Conservation (phyloP, 2,888 invertebrate genomes). For the Bhutanitis thaidina region DNA sequence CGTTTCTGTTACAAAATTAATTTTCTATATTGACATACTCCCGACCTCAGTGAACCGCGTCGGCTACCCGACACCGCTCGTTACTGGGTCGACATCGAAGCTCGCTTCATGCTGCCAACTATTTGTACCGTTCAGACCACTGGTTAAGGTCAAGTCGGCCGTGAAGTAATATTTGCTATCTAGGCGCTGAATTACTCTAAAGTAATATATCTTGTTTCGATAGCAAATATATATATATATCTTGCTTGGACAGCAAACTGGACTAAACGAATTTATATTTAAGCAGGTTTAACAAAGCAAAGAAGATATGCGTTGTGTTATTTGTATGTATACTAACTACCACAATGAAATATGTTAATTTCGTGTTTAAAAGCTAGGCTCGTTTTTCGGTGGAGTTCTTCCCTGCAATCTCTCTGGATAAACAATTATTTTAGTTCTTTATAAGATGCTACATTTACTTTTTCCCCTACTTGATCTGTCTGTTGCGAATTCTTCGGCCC, state of each 20-base stretch:
- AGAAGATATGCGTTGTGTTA: neutral
- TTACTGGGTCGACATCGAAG: constrained; percentile 58
- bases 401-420: too few relatives aligned
- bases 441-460: too few relatives aligned
- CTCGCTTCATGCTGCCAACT: constrained; percentile 49
- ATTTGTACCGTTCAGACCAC: constrained; percentile 69
- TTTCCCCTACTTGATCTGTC: too few relatives aligned
- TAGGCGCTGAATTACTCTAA: constrained; percentile 11
- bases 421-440: too few relatives aligned
- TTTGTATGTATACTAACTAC: too few relatives aligned
- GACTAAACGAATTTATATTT: constrained; percentile 1
- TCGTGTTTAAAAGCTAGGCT: too few relatives aligned
- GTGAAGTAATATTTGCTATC: constrained; percentile 31
- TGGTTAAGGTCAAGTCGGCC: constrained; percentile 49
- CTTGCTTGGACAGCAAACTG: too few relatives aligned
- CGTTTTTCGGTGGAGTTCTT: too few relatives aligned
- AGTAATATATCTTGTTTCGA: constrained; percentile 18
- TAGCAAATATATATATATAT: too few relatives aligned
- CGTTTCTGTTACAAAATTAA: constrained; percentile 26
- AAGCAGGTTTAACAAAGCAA: neutral
- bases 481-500: too few relatives aligned
- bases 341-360: too few relatives aligned
- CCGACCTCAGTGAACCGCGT: constrained; percentile 37
- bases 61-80: constrained; percentile 53
- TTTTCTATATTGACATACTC: constrained; percentile 31